Base-by-base conservation (phyloP, 2,888 invertebrate species). In the Campopleginae sp. region DNA sequence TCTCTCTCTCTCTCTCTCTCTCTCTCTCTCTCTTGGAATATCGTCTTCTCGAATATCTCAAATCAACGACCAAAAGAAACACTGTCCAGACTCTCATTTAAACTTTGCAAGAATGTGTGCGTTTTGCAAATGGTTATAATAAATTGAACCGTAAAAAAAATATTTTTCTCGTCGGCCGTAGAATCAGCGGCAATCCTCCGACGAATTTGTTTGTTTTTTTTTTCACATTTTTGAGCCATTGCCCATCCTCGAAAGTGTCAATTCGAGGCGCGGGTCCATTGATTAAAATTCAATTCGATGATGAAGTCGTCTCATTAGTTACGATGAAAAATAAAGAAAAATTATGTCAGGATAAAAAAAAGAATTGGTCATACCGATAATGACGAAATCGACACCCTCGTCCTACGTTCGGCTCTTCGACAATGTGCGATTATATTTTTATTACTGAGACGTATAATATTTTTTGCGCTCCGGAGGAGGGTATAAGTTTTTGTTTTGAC, bases 21-120 rank as follows among this genome's bases (percentile, higher is more conserved):
- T 51, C 7, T 33, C 27, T 76, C 31, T 54, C 17, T 48, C 38
- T 23, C 23, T 27, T 61, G 71, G 46, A 31, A 78, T 33, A 71
- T 71, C 80, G 75, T 65, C 80, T 68, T 12, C 82, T 38, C 82
- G 65, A 83, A 68, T 81, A 86, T 83, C 78, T 86, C 84, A 80
- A 83, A 63, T 84, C 84, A 83, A 80, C 86, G 88, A 89, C 87
- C 89, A 89, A 89, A 89, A 89, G 89, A 88, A 92, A 92, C 92
- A 92, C 87, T 92, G 88, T 91, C 92, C 92, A 92, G 92, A 91
- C 88, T 81, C 89, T 77, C 54, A 58, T 54, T 54, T 48, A 44
- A 72, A 58, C 68, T 54, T 54, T 42, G 68, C 44, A 78, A 70
- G 78, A 78, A 77, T 58, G 44, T 44, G 54, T 65, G 23, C 27